Evolutionary conservation across 37 sponge, comb jelly and placozoan species (phyloP), one percentile per base, ranked within the genome.

Genomic region (Chondrosia reniformis): DNA sequence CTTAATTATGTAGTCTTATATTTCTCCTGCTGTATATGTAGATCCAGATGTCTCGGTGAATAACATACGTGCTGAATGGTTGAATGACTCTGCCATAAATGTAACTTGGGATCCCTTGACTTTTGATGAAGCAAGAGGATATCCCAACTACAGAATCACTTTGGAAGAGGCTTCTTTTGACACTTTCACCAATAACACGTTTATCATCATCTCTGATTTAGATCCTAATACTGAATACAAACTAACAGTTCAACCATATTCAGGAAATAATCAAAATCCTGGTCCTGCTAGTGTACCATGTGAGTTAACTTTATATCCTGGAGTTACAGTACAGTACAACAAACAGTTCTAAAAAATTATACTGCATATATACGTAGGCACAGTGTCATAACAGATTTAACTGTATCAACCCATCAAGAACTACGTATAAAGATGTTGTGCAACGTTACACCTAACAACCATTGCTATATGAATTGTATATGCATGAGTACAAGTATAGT

Each of bases 111-210:
- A 1, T 1, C 41, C 72, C 24, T 44, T 69, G 6, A 40, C 42
- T 43, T 10, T 69, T 21, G n/a, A 69, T 69, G 8, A 69, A 9
- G 72, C 72, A 21, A 34, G 72, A 44, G 72, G 72, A 69, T 69
- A 43, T 44, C 72, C 72, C 72, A 41, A 8, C 2, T 69, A 69
- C 24, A 40, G 24, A 24, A 25, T 69, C 72, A 69, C 15, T 34
- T 24, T 22, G 3, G 72, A 69, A 38, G 72, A 44, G 1, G 22
- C 13, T 25, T 2, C 25, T 9, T 9, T 69, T 17, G 24, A 13
- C 42, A 13, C 15, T 13, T n/a, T 1, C 38, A 69, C 72, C 31
- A 38, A 15, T 37, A 24, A 36, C 40, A 8, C 72, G 44, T 25
- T 21, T 40, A n/a, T 69, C 21, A 25, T 69, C 19, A 25, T 39